A percentile compares a stretch with the other conserved stretches of the same genome.
Evolutionary conservation across 2,888 invertebrate species (phyloP).

Genomic region (Rhagium mordax): DNA sequence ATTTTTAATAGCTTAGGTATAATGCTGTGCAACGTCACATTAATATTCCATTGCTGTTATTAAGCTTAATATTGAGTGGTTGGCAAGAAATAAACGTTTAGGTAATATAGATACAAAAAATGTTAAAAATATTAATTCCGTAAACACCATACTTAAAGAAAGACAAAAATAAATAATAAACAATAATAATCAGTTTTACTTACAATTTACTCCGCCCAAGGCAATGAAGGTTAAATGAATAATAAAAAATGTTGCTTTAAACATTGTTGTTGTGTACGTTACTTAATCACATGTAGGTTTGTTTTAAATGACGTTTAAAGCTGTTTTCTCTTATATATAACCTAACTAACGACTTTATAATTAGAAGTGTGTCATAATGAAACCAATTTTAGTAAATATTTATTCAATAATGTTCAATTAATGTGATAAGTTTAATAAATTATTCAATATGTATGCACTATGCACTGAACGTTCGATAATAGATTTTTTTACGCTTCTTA

Average conservation of each 20-base stretch:
- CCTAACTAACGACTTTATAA: not conserved
- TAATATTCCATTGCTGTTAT: no score
- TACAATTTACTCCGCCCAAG: constrained; percentile 4
- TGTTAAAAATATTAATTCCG: not conserved
- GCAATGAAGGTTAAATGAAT: constrained; percentile 2
- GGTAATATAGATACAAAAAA: no score
- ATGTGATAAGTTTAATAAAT: no score
- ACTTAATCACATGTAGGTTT: constrained; percentile 1
- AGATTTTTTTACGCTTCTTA: no score
- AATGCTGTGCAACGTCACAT: no score
- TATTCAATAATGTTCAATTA: not conserved
- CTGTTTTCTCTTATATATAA: not conserved
- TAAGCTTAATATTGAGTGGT: no score
- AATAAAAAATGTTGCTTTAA: constrained; percentile 7
- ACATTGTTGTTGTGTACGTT: constrained; percentile 1
- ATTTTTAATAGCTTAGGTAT: no score
- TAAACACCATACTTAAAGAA: not conserved
- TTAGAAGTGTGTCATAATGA: not conserved
- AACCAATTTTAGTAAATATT: not conserved
- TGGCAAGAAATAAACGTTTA: no score
- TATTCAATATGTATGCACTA: no score
- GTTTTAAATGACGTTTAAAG: not conserved
- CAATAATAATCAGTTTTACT: not conserved
- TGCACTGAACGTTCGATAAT: no score
- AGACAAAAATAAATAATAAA: not conserved